A percentile compares a stretch with the other conserved stretches of the same genome.
These are phyloP conservation scores for Dasysyrphus albostriatus DNA, from an alignment of 2,888 invertebrate genomes.

Conservation along the genomic window DNA sequence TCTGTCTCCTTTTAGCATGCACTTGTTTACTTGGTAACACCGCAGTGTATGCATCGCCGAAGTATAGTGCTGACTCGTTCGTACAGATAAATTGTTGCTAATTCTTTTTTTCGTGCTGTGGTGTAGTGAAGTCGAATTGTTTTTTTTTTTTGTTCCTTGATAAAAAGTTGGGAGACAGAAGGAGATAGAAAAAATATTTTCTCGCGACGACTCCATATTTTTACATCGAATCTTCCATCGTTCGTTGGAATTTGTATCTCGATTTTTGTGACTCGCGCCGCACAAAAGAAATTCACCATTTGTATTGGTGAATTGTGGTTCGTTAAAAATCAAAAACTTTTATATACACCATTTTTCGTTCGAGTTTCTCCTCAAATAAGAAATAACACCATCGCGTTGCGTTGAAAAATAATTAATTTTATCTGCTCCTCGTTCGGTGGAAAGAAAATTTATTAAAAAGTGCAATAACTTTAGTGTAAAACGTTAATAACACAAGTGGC, in stretches of 20 bases:
- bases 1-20: constrained; percentile 77
- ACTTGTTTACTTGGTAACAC: constrained; percentile 78
- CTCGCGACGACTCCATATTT: constrained; percentile 23
- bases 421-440: constrained; percentile 4
- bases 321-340: constrained; percentile 57
- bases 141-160: constrained; percentile 2
- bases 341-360: constrained; percentile 69
- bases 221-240: constrained; percentile 12
- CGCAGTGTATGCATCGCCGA: constrained; percentile 57
- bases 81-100: constrained; percentile 72
- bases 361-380: constrained; percentile 34
- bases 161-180: background rate
- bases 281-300: constrained; percentile 55
- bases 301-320: constrained; percentile 37
- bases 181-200: constrained; percentile 6
- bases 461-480: constrained; percentile 16
- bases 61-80: constrained; percentile 51
- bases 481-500: constrained; percentile 6
- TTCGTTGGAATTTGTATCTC: constrained; percentile 59
- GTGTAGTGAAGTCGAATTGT: constrained; percentile 37
- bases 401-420: constrained; percentile 17
- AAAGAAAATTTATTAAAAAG: background rate
- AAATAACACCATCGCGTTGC: constrained; percentile 18
- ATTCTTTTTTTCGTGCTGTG: constrained; percentile 48
- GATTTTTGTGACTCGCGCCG: constrained; percentile 17